These are phyloP conservation scores for Fissipunctia ypsillon DNA, from an alignment of 2,888 invertebrate species.

Conservation along the genomic window DNA sequence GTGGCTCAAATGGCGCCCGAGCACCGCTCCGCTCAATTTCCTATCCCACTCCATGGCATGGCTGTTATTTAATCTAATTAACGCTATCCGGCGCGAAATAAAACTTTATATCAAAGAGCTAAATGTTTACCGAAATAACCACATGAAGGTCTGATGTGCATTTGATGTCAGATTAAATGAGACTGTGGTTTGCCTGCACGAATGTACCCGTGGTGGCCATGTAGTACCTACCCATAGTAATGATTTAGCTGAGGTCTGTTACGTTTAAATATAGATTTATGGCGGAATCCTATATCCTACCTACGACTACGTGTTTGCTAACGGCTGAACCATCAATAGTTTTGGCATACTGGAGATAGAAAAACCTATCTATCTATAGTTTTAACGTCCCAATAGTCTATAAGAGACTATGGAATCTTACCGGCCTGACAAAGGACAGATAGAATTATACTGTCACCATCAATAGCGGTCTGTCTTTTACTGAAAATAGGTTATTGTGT, in stretches of 20 bases:
- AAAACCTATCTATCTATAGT: no score
- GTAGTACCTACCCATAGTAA: background rate
- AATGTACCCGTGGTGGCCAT: slow-evolving; percentile 13
- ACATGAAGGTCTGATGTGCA: slow-evolving; percentile 57
- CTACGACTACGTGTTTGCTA: background rate
- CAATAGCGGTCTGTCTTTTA: no score
- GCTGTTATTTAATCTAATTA: slow-evolving; percentile 70
- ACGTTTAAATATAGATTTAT: slow-evolving; percentile 21
- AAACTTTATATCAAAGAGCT: slow-evolving; percentile 65
- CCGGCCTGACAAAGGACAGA: no score
- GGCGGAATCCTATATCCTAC: background rate
- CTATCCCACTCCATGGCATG: slow-evolving; percentile 73
- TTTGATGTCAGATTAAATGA: slow-evolving; percentile 61
- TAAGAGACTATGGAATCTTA: no score
- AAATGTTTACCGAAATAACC: slow-evolving; percentile 67
- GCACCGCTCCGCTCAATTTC: slow-evolving; percentile 76
- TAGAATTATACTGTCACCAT: no score
- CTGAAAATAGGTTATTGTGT: no score
- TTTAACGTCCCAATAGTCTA: no score
- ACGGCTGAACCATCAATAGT: no score
- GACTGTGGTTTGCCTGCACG: slow-evolving; percentile 36
- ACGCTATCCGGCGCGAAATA: slow-evolving; percentile 66
- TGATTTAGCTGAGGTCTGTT: slow-evolving; percentile 3
- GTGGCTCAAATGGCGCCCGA: slow-evolving; percentile 71
- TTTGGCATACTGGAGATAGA: no score